Base-by-base conservation (phyloP, 2,797 vertebrate genomes). In the Denticeps clupeoides region DNA sequence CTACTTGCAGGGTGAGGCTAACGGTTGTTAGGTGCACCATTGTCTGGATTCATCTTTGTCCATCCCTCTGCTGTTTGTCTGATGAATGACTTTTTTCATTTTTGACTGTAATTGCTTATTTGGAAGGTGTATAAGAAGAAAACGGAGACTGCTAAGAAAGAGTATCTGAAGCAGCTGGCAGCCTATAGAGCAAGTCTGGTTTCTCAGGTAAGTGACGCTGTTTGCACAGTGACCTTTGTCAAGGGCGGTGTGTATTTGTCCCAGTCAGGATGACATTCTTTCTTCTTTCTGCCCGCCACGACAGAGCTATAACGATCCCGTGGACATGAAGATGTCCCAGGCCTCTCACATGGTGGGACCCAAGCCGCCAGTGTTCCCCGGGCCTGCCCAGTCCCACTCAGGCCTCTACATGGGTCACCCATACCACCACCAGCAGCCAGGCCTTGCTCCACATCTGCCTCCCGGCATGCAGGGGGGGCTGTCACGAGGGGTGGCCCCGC, bases 61-160 rank as follows among this genome's bases (percentile, higher is more conserved):
- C n/a, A n/a, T n/a, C n/a, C n/a, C n/a, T n/a, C n/a, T 37, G 62
- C 49, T 54, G 47, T 49, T 56, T 57, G 48, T 51, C 51, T 57
- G 45, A 42, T 43, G 40, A 9, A 16, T 16, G 16, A 16, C 16
- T 16, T 16, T 16, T 16, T 16, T 16, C 16, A 16, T 16, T 16
- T 16, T 16, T 16, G 16, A 16, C 16, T 16, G 16, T 16, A n/a
- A 29, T 29, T n/a, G 5, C 16, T 70, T 71, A 13, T 72, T 70
- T 66, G 62, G 7, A 65, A 98, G 93, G 69, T 87, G 68, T 98
- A 94, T 82, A 98, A 98, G 82, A 96, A 95, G 87, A 97, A 89
- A 82, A 98, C 93, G 0, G 93, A 98, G 80, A 91, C 90, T 2
- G 93, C 93, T 18, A 98, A 98, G 83, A 97, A 98, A 74, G 93